Base-by-base conservation (phyloP, 2,113 vertebrate genomes). In the Stegastes partitus region DNA sequence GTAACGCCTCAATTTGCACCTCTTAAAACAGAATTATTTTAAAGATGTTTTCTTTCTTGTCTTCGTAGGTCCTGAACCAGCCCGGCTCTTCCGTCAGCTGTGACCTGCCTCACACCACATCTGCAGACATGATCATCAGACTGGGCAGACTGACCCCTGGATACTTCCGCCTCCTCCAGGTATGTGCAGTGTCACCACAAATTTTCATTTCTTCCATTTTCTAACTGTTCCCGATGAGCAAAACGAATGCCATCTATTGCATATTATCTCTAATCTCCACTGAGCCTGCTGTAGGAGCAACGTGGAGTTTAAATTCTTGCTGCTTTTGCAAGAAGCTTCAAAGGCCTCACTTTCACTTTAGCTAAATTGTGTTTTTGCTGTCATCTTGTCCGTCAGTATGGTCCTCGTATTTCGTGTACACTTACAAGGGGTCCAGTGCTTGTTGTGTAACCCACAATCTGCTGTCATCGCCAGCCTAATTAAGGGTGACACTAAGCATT, bases 91-190 rank as follows among this genome's bases (percentile, higher is more conserved):
- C 56, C 67, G 47, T 72, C 72, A 4, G 6, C 53, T 25, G 26
- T 19, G 0, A 54, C 9, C 25, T n/a, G 45, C 37, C 47, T 47
- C 50, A 22, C 68, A 37, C 64, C 31, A 15, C 58, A 39, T 2
- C 22, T 23, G 51, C 15, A 88, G 54, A 82, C 71, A 96, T 97
- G 96, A 95, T 95, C 90, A 97, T 98, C 94, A 93, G 95, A 68
- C 96, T 98, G 73, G 94, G 94, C n/a, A 94, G 95, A 61, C 91
- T 99, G 77, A 99, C 98, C 8, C 98, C 98, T 1, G 96, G 97
- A 31, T 99, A 99, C 54, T 99, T 97, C 85, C 96, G 96, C 22
- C 95, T 98, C 71, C 94, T 99, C 47, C 97, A 98, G 96, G 97
- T 98, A 77, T 5, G 71, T 12, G 0, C 21, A 9, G 15, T 45